Base-by-base conservation (phyloP, 2,888 invertebrate genomes). In the Drosophila fulvimacula region DNA sequence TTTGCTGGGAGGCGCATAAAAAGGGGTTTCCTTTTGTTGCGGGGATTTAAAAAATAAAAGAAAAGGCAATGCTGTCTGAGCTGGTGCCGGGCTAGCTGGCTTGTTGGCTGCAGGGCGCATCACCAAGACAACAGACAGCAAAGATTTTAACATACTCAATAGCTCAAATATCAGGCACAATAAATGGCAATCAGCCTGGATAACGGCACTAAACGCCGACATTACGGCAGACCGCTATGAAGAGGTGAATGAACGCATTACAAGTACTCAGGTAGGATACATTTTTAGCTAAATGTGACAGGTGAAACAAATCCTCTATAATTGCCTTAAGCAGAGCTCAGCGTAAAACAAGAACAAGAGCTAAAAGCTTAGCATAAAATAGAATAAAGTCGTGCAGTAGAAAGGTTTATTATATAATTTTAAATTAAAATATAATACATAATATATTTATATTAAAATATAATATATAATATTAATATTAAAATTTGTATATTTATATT, bases 61-160 rank as follows among this genome's bases (percentile, higher is more conserved):
- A 2, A 48, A 51, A 68, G 51, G 21, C 69, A 69, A 69, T 59
- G 30, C 75, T 27, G 79, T 78, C 76, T 76, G 75, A 76, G 79
- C 79, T 59, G 27, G 41, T 32, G 51, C 36, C 10, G 21, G 51
- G 10, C 10, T 32, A 4, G 34, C 27, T 63, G 74, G 79, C 19
- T 32, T 44, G 32, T 79, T 69, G 52, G 24, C 21, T 34, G 24
- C 15, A 76, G 76, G 64, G 41, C 46, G 17, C 30, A 67, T 83
- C 70, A 48, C 69, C 79, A 79, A 79, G 84, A 64, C 76, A 70
- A 79, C 79, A 76, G 84, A 83, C 89, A 69, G 61, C n/a, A 38
- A 38, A 64, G 73, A 81, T 81, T 74, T 70, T 59, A 67, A 65
- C 58, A 52, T 24, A 62, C 63, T 57, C 74, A 70, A 76, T 74